phyloP scores from a whole-genome alignment of 2,888 invertebrate genomes.

The Ligdia adustata region DNA sequence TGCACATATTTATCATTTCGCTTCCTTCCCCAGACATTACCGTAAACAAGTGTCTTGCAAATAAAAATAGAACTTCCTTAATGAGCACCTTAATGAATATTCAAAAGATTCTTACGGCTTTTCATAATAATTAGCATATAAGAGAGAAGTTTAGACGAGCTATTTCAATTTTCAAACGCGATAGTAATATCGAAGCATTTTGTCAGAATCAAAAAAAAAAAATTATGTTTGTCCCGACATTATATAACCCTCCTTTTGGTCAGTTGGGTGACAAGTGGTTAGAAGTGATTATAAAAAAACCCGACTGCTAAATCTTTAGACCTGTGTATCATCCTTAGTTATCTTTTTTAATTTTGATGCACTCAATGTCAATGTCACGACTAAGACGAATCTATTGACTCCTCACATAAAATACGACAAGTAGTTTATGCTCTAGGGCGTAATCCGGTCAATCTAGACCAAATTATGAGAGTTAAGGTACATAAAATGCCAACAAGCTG shows the following conservation, averaged over 20 bases:
- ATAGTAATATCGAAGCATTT: no score
- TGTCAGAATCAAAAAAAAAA: no score
- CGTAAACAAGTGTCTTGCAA: slow-evolving; percentile 27
- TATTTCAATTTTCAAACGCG: neutral
- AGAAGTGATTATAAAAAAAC: neutral
- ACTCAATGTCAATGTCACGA: no score
- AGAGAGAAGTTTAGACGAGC: neutral
- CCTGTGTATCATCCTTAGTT: neutral
- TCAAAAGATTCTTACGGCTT: slow-evolving; percentile 44
- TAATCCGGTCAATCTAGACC: no score
- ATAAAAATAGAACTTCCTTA: slow-evolving; percentile 43
- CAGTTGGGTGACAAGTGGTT: neutral
- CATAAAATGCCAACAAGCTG: no score
- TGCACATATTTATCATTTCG: slow-evolving; percentile 24
- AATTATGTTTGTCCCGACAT: neutral
- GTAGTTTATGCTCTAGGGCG: no score
- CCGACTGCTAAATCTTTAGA: neutral
- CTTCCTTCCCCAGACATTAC: slow-evolving; percentile 25
- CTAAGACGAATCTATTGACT: no score
- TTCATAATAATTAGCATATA: slow-evolving; percentile 50
- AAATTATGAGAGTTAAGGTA: no score
- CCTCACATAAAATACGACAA: no score
- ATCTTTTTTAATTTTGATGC: no score
- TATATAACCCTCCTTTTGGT: neutral
- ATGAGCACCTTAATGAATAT: slow-evolving; percentile 47